Percentiles rank a stretch among this genome's conserved stretches.
Conservation (phyloP, 2,888 invertebrate species). For the Chrysolina americana region DNA sequence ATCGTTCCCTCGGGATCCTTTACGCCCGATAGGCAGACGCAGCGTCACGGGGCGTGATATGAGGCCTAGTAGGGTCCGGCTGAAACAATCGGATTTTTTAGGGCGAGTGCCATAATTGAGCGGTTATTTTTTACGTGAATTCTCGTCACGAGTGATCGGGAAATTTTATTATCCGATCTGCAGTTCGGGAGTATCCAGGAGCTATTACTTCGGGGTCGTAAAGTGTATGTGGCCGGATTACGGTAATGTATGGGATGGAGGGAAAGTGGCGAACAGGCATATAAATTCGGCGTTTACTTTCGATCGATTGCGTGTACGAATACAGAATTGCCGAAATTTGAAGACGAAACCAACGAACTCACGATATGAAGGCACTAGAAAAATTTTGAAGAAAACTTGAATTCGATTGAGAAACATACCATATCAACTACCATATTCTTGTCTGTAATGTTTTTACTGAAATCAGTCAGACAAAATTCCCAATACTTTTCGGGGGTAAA, state of each 20-base stretch:
- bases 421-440: too few relatives aligned
- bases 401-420: too few relatives aligned
- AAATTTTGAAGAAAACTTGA: too few relatives aligned
- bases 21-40: conserved; percentile 59
- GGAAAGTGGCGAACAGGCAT: neutral
- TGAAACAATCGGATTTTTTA: neutral
- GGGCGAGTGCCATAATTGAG: conserved; percentile 26
- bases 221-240: neutral
- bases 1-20: conserved; percentile 57
- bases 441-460: too few relatives aligned
- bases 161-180: conserved; percentile 12
- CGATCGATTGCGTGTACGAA: neutral
- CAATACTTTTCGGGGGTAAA: too few relatives aligned
- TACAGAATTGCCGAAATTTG: too few relatives aligned
- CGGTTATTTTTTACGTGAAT: conserved; percentile 15
- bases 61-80: conserved; percentile 57
- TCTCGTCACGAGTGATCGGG: neutral
- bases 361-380: too few relatives aligned
- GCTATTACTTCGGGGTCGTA: conserved; percentile 7
- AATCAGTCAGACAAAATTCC: too few relatives aligned
- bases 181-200: conserved; percentile 16
- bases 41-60: conserved; percentile 60
- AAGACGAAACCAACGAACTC: too few relatives aligned
- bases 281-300: neutral
- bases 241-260: neutral